phyloP scores from a whole-genome alignment of 2,113 vertebrate species.

The Drymodes brunneopygia region DNA sequence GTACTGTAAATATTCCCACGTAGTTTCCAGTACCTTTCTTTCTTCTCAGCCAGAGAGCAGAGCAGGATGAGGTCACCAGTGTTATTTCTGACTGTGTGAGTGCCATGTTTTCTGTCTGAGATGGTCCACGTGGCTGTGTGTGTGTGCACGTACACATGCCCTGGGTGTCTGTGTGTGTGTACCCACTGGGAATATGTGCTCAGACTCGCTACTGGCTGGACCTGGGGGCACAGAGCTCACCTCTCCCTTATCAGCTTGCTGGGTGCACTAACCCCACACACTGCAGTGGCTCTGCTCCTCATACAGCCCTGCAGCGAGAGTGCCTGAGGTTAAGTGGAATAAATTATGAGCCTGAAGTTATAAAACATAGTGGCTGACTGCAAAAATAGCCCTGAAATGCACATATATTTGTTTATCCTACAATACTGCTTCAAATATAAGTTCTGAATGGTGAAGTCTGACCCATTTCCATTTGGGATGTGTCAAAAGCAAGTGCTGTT shows the following conservation, averaged over 20 bases:
- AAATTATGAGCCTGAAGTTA: conserved; percentile 23
- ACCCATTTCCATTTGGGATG: neutral
- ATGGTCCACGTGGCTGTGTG: neutral
- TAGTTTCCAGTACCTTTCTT: neutral
- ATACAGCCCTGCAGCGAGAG: neutral
- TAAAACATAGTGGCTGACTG: neutral
- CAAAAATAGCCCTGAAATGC: neutral
- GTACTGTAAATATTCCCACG: neutral
- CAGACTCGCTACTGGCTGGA: neutral
- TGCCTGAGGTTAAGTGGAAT: conserved; percentile 28
- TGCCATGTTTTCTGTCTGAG: neutral
- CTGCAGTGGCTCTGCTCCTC: neutral
- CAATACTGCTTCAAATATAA: neutral
- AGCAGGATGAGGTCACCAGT: neutral
- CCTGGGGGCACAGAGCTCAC: neutral
- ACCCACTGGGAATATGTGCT: neutral
- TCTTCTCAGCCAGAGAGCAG: neutral
- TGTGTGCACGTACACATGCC: neutral
- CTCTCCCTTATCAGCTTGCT: neutral
- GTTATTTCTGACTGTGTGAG: neutral
- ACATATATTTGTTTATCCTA: neutral
- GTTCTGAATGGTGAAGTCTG: neutral
- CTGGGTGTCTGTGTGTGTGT: neutral
- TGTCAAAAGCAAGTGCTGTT: neutral
- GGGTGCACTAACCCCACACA: neutral